These are phyloP conservation scores for Oreochromis tanganicae DNA, from an alignment of 2,113 vertebrate species.

Conservation along the genomic window DNA sequence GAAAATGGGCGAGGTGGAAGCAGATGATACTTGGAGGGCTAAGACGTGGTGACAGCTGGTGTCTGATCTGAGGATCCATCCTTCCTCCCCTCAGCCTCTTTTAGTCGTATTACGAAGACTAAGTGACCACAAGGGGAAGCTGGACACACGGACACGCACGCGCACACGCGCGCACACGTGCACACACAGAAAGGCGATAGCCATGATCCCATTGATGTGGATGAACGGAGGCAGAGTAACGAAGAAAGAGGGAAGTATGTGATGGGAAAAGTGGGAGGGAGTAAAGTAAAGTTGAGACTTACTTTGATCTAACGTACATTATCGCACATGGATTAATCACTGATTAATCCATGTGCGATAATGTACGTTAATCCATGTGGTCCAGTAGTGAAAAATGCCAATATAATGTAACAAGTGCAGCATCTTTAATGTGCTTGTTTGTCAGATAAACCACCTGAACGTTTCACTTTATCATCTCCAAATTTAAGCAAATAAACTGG, in stretches of 20 bases:
- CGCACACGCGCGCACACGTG: not conserved
- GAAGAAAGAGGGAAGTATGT: not conserved
- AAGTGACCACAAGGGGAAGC: not conserved
- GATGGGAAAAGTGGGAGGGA: not conserved
- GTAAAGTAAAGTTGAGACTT: not conserved
- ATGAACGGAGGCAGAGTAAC: not conserved
- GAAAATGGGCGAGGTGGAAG: slow-evolving; percentile 26
- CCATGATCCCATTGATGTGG: not conserved
- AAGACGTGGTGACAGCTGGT: slow-evolving; percentile 65
- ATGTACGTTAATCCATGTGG: no score
- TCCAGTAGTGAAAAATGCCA: not conserved
- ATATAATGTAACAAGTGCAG: not conserved
- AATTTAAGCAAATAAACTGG: not conserved
- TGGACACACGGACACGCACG: not conserved
- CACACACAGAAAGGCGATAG: not conserved
- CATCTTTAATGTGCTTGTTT: not conserved
- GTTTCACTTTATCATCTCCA: not conserved
- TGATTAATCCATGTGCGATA: not conserved
- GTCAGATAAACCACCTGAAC: not conserved
- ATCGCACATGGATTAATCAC: not conserved
- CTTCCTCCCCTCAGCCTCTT: slow-evolving; percentile 20
- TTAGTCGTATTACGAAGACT: slow-evolving; percentile 46
- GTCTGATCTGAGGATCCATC: slow-evolving; percentile 69
- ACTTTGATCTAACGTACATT: not conserved
- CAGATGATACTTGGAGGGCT: slow-evolving; percentile 32